Base-by-base conservation (phyloP, 2,888 invertebrate genomes). In the Drosophila mayaguana region DNA sequence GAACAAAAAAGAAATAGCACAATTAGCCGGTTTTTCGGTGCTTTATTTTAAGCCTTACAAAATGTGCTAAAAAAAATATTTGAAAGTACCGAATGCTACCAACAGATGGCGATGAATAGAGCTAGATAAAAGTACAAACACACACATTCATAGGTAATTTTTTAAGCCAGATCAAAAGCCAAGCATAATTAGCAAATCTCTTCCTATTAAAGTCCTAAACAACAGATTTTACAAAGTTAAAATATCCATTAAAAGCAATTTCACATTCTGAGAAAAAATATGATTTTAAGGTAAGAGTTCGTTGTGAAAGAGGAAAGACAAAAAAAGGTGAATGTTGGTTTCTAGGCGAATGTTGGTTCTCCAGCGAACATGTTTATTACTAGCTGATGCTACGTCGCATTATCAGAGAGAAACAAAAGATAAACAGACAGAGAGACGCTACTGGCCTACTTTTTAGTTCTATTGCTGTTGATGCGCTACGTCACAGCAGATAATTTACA, bases 371-470 rank as follows among this genome's bases (percentile, higher is more conserved):
- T 42, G 12, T 54, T 54, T 38, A 34, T 42, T 14, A 14, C 54
- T 28, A 14, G 20, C 20, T 20, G 43, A 50, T 50, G 57, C 59
- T 54, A 46, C 54, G 55, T 36, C 36, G 53, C 69, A 68, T 69
- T 61, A 59, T 38, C 65, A 50, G 25, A 60, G 34, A 73, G 40
- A 50, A 63, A 48, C 53, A 59, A 32, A 36, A 78, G 61, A 69
- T 64, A 69, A 73, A 60, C 43, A 62, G 46, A 75, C 48, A 67
- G 51, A 53, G 36, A 62, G 67, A 78, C 60, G 40, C 63, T 16
- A 63, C 50, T 78, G 78, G 55, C 76, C 78, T 68, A 80, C 72
- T 72, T 78, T 66, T 20, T 12, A 40, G 43, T 53, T 76, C 32
- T 42, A 38, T 36, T 42, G 59, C 55, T 42, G 46, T 46, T 32